These are phyloP conservation scores for Tapirus indicus DNA, from an alignment of 2,797 vertebrate genomes.

Conservation along the genomic window DNA sequence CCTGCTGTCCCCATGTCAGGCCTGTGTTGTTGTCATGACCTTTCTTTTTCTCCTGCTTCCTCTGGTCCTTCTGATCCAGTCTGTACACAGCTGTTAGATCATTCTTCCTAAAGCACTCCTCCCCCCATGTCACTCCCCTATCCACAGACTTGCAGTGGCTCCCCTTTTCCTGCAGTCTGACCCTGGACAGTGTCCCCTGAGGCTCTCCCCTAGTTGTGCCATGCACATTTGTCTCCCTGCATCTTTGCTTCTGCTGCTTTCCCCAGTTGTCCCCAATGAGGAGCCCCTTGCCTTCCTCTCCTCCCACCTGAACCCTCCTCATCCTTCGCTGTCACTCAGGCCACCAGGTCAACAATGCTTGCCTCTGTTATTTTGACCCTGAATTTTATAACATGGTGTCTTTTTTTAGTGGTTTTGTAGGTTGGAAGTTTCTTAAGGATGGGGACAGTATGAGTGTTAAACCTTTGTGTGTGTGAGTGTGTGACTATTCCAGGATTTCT, in stretches of 20 bases:
- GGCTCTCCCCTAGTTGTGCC: neutral
- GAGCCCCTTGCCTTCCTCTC: neutral
- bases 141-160: neutral
- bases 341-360: neutral
- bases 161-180: neutral
- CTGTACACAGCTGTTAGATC: neutral
- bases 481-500: neutral
- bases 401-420: constrained; percentile 23
- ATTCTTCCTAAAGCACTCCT: constrained; percentile 40
- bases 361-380: neutral
- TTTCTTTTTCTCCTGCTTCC: neutral
- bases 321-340: neutral
- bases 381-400: neutral
- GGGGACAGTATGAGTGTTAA: neutral
- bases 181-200: neutral
- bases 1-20: neutral
- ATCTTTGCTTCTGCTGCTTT: constrained; percentile 30
- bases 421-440: constrained; percentile 51
- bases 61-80: neutral
- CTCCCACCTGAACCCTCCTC: neutral
- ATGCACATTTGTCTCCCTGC: neutral
- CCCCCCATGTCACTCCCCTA: neutral
- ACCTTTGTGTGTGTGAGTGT: neutral
- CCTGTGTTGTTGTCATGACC: neutral
- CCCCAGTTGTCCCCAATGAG: neutral